phyloP scores from a whole-genome alignment of 2,113 vertebrate genomes.

The Aspidoscelis tigris region DNA sequence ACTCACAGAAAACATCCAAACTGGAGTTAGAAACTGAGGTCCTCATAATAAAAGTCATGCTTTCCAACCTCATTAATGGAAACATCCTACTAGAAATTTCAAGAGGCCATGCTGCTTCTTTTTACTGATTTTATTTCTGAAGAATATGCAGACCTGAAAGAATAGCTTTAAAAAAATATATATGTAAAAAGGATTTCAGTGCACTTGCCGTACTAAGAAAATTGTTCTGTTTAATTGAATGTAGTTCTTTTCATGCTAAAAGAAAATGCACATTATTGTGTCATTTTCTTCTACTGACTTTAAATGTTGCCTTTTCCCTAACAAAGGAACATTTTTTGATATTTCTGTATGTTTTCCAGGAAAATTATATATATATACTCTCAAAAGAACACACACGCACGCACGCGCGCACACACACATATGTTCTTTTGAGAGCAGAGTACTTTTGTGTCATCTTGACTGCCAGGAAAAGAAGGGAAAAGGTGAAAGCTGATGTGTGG shows the following conservation, averaged over 20 bases:
- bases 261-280: constrained; percentile 37
- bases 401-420: too few species aligned
- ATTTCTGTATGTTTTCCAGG: constrained; percentile 15
- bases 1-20: too few species aligned
- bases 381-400: too few species aligned
- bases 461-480: neutral
- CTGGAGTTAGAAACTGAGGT: too few species aligned
- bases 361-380: neutral
- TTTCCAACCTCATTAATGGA: too few species aligned
- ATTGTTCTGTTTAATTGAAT: constrained; percentile 58
- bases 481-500: constrained; percentile 21
- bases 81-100: neutral
- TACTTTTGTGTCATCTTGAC: constrained; percentile 7
- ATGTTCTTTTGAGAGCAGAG: constrained; percentile 16
- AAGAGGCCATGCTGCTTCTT: neutral
- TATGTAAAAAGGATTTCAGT: constrained; percentile 58
- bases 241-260: constrained; percentile 51
- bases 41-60: too few species aligned
- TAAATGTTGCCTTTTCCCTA: constrained; percentile 53
- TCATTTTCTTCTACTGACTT: constrained; percentile 58
- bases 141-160: constrained; percentile 45
- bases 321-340: constrained; percentile 43
- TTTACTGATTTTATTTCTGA: constrained; percentile 27
- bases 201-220: constrained; percentile 58
- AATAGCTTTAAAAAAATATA: constrained; percentile 32